Conservation (phyloP, 1,140 invertebrate species). For the Drosophila micromelanica region DNA sequence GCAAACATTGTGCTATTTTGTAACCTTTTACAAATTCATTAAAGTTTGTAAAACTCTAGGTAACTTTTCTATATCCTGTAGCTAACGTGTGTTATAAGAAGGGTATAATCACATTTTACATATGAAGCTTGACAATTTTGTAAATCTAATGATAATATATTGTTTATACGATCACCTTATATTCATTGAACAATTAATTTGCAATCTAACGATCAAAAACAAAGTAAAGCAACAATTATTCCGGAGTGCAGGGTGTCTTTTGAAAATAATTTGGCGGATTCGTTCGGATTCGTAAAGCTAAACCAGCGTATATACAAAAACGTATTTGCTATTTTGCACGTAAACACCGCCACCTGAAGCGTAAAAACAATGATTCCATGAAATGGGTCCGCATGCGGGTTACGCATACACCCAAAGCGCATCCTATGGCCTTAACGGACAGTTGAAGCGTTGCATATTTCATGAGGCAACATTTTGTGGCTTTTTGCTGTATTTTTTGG, state of each 20-base stretch:
- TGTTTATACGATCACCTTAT: no score
- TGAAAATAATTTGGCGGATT: background rate
- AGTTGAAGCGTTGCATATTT: constrained; percentile 48
- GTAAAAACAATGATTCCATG: constrained; percentile 6
- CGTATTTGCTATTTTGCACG: constrained; percentile 50
- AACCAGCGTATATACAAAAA: constrained; percentile 25
- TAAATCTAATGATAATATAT: no score
- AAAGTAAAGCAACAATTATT: no score
- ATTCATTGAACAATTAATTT: no score
- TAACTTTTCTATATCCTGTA: no score
- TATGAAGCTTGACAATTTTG: no score
- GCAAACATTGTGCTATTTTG: no score
- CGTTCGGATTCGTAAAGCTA: constrained; percentile 23
- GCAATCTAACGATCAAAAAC: no score
- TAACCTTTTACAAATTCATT: no score
- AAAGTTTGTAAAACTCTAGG: no score
- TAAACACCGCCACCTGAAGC: constrained; percentile 43
- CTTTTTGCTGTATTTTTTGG: background rate
- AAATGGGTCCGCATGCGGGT: constrained; percentile 5
- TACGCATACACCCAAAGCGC: constrained; percentile 1
- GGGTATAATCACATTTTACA: no score
- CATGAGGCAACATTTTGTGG: constrained; percentile 33
- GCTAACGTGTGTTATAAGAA: no score
- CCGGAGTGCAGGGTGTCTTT: background rate
- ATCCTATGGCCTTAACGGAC: constrained; percentile 26